Percentiles rank a stretch among this genome's conserved stretches.
Conservation (phyloP, 1,140 invertebrate genomes). For the Brachionus rotundiformis region DNA sequence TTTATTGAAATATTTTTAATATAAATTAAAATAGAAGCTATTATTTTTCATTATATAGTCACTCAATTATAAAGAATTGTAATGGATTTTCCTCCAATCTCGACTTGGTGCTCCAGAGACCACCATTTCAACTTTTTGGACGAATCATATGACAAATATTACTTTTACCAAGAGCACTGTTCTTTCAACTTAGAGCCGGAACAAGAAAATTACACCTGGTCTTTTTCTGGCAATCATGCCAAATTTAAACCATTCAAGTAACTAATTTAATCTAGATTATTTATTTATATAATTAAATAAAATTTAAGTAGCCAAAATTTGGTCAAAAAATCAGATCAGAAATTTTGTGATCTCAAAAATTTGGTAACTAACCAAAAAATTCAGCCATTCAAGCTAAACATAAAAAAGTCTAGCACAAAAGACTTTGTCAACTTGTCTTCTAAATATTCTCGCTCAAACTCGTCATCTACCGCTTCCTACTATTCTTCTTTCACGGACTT, state of each 20-base stretch:
- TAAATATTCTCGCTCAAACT: not conserved
- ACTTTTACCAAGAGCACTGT: not conserved
- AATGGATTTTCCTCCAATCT: not conserved
- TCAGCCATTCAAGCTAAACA: not conserved
- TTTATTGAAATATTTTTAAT: not conserved
- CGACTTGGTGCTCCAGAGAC: not conserved
- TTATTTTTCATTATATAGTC: not conserved
- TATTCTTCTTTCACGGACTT: constrained; percentile 12
- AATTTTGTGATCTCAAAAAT: constrained; percentile 6
- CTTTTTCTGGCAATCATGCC: not conserved
- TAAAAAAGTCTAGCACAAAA: constrained; percentile 6
- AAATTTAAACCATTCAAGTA: not conserved
- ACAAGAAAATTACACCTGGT: not conserved
- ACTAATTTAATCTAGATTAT: not conserved
- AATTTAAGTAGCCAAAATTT: not conserved
- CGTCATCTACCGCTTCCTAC: not conserved
- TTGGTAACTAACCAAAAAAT: constrained; percentile 13
- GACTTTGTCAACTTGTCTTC: not conserved
- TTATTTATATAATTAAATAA: not conserved
- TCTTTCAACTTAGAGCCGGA: not conserved
- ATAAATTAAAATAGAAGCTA: not conserved
- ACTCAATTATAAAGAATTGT: not conserved
- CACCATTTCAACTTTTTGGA: not conserved
- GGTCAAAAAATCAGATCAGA: not conserved
- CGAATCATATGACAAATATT: not conserved